phyloP scores from a whole-genome alignment of 2,797 vertebrate species.

The Alosa sapidissima region DNA sequence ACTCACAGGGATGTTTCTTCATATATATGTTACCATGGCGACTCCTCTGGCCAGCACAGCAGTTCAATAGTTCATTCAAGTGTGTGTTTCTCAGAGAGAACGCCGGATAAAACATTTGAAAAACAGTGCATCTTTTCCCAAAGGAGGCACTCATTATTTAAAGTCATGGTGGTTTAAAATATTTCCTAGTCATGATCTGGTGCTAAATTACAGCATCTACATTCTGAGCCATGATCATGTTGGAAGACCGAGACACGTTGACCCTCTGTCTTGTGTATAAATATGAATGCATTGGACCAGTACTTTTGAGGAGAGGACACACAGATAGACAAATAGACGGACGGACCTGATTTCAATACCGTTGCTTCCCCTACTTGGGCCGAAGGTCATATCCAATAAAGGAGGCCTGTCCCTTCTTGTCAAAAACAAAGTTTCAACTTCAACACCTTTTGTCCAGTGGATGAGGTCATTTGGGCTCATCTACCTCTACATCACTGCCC shows the following conservation, averaged over 20 bases:
- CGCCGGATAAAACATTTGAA: not conserved
- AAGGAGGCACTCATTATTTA: not conserved
- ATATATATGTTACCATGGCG: not conserved
- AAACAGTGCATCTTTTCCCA: not conserved
- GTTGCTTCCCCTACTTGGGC: no score
- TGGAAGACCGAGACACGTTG: no score
- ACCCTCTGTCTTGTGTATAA: no score
- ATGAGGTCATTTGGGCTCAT: not conserved
- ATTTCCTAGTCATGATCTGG: not conserved
- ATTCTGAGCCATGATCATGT: no score
- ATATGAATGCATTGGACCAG: no score
- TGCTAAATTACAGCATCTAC: no score
- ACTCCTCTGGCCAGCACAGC: not conserved
- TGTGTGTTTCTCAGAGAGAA: not conserved
- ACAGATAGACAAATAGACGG: no score
- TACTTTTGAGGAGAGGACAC: no score
- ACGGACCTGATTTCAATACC: no score
- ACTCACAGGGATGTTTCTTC: not conserved
- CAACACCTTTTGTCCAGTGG: not conserved
- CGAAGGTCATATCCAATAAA: no score
- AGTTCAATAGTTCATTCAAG: constrained; percentile 1
- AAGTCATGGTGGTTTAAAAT: not conserved
- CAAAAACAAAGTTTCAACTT: not conserved
- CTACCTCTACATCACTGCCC: not conserved
- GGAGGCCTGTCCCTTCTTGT: no score